Evolutionary conservation across 2,888 invertebrate genomes (phyloP).

Genomic region (Hanleya hanleyi): DNA sequence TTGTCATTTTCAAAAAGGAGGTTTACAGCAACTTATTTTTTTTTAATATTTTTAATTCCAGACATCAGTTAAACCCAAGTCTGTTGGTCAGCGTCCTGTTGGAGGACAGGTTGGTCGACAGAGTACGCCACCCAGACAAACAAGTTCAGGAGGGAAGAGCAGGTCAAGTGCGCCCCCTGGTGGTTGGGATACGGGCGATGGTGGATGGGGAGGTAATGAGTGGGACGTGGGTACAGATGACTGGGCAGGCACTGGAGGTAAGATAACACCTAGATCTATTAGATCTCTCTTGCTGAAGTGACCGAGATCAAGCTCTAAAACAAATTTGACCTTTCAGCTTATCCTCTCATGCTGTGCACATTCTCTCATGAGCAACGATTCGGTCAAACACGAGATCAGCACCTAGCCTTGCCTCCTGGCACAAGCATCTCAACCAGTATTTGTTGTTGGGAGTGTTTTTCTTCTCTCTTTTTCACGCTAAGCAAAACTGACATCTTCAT

Average conservation of each 20-base stretch:
- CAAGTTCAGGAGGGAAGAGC: background rate
- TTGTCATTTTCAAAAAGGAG: too few relatives aligned
- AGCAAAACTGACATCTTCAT: too few relatives aligned
- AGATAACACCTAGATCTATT: slow-evolving; percentile 21
- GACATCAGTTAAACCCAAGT: background rate
- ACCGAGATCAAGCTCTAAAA: too few relatives aligned
- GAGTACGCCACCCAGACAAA: background rate
- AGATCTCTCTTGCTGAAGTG: too few relatives aligned
- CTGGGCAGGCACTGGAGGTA: slow-evolving; percentile 30
- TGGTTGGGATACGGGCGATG: slow-evolving; percentile 31
- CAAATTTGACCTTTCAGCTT: background rate
- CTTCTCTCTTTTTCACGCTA: too few relatives aligned
- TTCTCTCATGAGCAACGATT: too few relatives aligned
- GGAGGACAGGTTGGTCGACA: background rate
- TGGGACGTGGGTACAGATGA: slow-evolving; percentile 55
- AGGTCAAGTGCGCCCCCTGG: background rate
- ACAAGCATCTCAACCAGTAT: too few relatives aligned
- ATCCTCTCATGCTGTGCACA: background rate
- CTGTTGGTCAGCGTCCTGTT: background rate
- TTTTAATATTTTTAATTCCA: background rate
- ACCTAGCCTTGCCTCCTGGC: too few relatives aligned
- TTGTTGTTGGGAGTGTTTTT: too few relatives aligned
- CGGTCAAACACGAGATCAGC: too few relatives aligned
- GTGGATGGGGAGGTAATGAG: slow-evolving; percentile 43
- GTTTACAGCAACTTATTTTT: too few relatives aligned